phyloP scores from a whole-genome alignment of 2,113 vertebrate genomes.

The Petroica traversi region DNA sequence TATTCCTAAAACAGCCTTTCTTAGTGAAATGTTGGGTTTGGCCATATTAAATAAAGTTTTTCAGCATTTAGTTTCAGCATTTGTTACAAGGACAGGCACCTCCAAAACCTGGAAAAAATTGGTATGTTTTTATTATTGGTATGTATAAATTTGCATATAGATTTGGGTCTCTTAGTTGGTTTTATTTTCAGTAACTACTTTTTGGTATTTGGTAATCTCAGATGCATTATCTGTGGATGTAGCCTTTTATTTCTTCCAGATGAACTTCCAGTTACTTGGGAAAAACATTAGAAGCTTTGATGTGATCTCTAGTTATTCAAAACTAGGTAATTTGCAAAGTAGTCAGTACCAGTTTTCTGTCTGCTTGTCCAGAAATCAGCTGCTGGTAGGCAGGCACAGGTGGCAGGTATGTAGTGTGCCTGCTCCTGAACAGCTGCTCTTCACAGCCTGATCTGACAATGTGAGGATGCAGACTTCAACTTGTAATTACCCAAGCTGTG shows the following conservation, averaged over 20 bases:
- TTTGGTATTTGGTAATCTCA: neutral
- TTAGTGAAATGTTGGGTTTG: neutral
- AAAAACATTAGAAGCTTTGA: neutral
- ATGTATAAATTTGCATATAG: neutral
- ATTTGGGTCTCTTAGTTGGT: neutral
- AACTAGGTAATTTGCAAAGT: neutral
- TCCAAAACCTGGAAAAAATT: neutral
- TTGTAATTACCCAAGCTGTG: neutral
- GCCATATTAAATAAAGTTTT: neutral
- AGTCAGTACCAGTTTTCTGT: neutral
- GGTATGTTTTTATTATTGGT: neutral
- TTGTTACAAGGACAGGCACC: neutral
- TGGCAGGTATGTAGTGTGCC: neutral
- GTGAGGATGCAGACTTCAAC: neutral
- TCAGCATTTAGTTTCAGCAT: neutral
- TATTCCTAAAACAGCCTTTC: conserved; percentile 9
- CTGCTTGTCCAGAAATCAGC: neutral
- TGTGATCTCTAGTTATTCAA: neutral
- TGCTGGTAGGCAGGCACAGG: neutral
- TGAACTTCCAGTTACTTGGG: neutral
- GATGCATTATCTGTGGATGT: neutral
- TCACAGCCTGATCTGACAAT: neutral
- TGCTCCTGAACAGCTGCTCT: neutral
- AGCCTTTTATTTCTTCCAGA: neutral
- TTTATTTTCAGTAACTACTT: neutral